A percentile compares a stretch with the other conserved stretches of the same genome.
phyloP scores from a whole-genome alignment of 2,113 vertebrate species.

The Tapirus terrestris region DNA sequence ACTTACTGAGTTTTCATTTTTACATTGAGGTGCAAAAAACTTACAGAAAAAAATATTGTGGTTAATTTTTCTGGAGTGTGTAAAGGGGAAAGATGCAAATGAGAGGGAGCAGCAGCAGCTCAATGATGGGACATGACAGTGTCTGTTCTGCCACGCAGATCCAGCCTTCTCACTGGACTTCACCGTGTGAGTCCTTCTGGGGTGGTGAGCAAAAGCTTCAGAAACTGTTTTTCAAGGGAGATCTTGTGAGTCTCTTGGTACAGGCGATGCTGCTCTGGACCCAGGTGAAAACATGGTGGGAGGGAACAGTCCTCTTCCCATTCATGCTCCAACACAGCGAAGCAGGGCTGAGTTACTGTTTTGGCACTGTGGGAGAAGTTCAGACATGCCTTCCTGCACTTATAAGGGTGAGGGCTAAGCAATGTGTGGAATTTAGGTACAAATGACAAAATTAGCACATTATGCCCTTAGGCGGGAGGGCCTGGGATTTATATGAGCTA shows the following conservation, averaged over 20 bases:
- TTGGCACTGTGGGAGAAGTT: background rate
- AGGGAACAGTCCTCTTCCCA: background rate
- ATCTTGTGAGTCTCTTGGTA: background rate
- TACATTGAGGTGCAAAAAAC: background rate
- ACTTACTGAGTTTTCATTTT: background rate
- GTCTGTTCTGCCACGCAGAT: background rate
- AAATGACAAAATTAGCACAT: background rate
- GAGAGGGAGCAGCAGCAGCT: background rate
- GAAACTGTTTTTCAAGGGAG: background rate
- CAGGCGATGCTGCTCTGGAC: background rate
- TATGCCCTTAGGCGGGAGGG: background rate
- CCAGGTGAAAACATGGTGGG: background rate
- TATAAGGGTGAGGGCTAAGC: rapidly evolving
- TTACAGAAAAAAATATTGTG: background rate
- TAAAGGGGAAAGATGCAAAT: background rate
- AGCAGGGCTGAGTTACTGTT: background rate
- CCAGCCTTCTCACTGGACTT: background rate
- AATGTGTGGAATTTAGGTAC: background rate
- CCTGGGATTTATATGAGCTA: background rate
- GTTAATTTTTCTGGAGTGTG: background rate
- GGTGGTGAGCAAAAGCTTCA: background rate
- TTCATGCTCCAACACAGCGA: background rate
- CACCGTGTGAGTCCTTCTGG: background rate
- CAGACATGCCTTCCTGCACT: background rate
- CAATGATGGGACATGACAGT: background rate